Evolutionary conservation across 1,140 invertebrate genomes (phyloP), one percentile per base, ranked within the genome.

Genomic region (Brachionus manjavacas): DNA sequence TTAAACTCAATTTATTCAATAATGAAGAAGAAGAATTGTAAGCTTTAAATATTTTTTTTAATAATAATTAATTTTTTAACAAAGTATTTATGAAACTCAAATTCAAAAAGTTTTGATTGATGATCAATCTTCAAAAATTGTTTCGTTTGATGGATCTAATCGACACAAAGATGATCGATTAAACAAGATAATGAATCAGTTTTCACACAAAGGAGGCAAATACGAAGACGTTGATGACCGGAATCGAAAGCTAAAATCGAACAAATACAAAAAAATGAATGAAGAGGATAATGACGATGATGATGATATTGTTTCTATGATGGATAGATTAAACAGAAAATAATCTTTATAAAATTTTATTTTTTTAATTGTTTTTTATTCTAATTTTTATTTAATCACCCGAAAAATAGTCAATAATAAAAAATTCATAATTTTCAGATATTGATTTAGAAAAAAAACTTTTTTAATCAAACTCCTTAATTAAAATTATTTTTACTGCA

Each of bases 1-100:
- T 90, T 84, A 84, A 88, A 70, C 86, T 90, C 4, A 90, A 90
- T 84, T 83, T 90, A 0, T 90, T 90, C 83, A 88, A 87, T 81
- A 88, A 86, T 23, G 89, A 89, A 81, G 85, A 87, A 81, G 89
- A 90, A 85, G 88, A 90, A 86, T 64, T 81, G 79, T 81, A 68
- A 81, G 52, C 23, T 20, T 49, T 55, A 35, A n/a, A n/a, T 68
- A n/a, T 31, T 68, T 35, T 68, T 31, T 11, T 68, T 1, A 46
- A 12, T 14, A 14, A 46, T 14, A 46, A 14, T 46, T 46, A 46
- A 46, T 46, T 46, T 35, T 66, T 66, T 28, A 23, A 66, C 16
- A 66, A 25, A 81, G 79, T 41, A 81, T 81, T 68, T 81, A 81
- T 68, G 52, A 60, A 41, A 81, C 64, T 28, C 52, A 68, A 23